Conservation (phyloP, 2,797 vertebrate genomes). For the Sphenodon punctatus region DNA sequence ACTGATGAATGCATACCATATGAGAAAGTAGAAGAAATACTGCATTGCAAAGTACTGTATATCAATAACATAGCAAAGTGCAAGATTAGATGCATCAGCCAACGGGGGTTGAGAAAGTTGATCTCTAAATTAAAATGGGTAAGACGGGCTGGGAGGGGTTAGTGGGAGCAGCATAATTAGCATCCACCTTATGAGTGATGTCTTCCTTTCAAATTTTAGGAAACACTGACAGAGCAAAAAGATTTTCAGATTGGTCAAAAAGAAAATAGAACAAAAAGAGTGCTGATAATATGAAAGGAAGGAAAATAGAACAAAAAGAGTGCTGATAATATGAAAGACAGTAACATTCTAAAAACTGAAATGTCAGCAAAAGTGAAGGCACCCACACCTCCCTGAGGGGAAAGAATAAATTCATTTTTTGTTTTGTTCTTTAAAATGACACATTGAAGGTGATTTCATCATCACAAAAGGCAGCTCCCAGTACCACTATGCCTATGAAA, state of each 20-base stretch:
- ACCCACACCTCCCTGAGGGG: background rate
- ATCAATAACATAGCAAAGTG: background rate
- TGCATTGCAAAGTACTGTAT: background rate
- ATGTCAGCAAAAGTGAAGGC: slow-evolving; percentile 20
- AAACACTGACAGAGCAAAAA: background rate
- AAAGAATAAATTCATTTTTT: background rate
- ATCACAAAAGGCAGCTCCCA: too few species aligned
- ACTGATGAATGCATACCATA: background rate
- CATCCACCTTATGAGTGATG: background rate
- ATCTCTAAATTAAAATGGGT: too few species aligned
- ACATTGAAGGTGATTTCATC: too few species aligned
- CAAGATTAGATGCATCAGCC: too few species aligned
- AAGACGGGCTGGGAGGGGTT: too few species aligned
- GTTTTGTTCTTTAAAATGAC: too few species aligned
- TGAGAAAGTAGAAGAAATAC: background rate
- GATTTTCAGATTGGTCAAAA: background rate
- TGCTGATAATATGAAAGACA: background rate
- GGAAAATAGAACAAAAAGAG: too few species aligned
- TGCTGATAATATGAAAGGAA: background rate
- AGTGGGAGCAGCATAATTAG: too few species aligned
- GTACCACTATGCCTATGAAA: too few species aligned
- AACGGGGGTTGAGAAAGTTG: too few species aligned
- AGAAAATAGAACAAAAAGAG: too few species aligned
- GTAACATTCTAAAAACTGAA: background rate
- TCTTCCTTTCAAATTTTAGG: background rate